Evolutionary conservation across 2,113 vertebrate genomes (phyloP), one percentile per base, ranked within the genome.

Genomic region (Steatornis caripensis): DNA sequence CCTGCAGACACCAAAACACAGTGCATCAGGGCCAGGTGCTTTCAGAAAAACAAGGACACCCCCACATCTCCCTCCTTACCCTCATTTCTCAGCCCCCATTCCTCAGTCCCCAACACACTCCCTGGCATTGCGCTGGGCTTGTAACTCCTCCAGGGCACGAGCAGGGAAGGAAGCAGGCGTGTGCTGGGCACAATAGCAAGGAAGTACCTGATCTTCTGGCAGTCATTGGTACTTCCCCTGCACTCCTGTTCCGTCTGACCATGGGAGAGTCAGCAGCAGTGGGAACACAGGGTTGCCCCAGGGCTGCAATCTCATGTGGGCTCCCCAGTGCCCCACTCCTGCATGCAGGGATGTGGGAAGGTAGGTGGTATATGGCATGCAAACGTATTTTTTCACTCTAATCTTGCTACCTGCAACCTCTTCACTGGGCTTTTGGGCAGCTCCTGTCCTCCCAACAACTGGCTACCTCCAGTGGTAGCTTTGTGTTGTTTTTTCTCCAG

Each of bases 141-240:
- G 16, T 37, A 53, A 36, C 24, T 69, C 39, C 18, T 82, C 43
- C 37, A 45, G 19, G 37, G 22, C 3, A 4, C 3, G 23, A 34
- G 36, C 1, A 49, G 34, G 70, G 91, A 95, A 96, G 95, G 94
- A 97, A 96, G 48, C 48, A 84, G 55, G 48, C 10, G 7, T 64
- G 84, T 87, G 89, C 53, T 4, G 3, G 34, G 23, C 70, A 95
- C 41, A 68, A 91, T 9, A 80, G 64, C 71, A 65, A 94, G 90
- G 95, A 97, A 96, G 45, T 92, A 92, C 64, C 83, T 91, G 64
- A 70, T 71, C 70, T 89, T 84, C 70, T 32, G 45, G 71, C 2
- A 15, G 48, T 92, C 48, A 68, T 39, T 36, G 77, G 24, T 19
- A 41, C 51, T 96, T 94, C n/a, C 71, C 80, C 39, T 69, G 23